Percentiles rank a stretch among this genome's conserved stretches.
Conservation (phyloP, 2,113 vertebrate species). For the Thymallus thymallus region DNA sequence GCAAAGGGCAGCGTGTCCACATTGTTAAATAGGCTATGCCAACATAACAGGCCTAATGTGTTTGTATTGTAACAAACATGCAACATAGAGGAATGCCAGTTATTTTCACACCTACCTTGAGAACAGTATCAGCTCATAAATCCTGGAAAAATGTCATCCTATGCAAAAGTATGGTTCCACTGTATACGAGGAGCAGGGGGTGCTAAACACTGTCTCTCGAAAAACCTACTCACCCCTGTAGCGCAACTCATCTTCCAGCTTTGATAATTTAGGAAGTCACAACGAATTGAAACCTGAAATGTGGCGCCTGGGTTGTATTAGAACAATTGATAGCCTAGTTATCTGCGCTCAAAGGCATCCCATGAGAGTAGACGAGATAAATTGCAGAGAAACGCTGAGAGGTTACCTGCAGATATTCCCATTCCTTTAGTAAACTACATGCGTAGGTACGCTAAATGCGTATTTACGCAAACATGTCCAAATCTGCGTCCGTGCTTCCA, state of each 20-base stretch:
- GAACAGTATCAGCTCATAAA: slow-evolving; percentile 30
- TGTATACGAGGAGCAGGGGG: slow-evolving; percentile 43
- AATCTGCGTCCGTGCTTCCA: background rate
- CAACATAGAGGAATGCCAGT: background rate
- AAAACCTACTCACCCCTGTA: background rate
- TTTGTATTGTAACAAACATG: background rate
- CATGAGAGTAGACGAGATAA: background rate
- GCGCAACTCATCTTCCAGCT: background rate
- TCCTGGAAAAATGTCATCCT: slow-evolving; percentile 44
- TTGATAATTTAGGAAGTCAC: background rate
- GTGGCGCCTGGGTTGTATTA: too few species aligned
- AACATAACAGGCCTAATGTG: background rate
- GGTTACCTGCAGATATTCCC: background rate
- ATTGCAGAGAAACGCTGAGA: background rate
- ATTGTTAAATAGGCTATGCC: background rate
- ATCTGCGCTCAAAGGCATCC: too few species aligned
- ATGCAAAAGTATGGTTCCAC: slow-evolving; percentile 6
- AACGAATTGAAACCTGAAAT: too few species aligned
- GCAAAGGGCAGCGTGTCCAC: background rate
- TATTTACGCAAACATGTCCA: background rate
- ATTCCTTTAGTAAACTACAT: background rate
- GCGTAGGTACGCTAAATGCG: too few species aligned
- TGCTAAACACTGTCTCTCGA: slow-evolving; percentile 3
- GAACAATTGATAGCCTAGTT: too few species aligned
- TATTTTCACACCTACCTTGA: slow-evolving; percentile 51